Evolutionary conservation across 2,888 invertebrate genomes (phyloP).

Genomic region (Stenotaenia linearis): DNA sequence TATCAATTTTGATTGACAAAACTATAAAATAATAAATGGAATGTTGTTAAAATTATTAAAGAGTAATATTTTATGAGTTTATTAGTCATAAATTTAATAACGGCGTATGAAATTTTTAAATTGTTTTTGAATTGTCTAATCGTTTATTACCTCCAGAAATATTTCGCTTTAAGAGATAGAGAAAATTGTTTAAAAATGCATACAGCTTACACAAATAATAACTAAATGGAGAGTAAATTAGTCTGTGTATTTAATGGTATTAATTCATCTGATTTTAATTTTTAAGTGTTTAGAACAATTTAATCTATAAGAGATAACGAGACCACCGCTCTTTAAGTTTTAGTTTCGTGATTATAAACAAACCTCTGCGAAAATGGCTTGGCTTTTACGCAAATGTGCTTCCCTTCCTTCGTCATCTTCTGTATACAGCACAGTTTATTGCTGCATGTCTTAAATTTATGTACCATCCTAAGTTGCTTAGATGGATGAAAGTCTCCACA

Average conservation of each 20-base stretch:
- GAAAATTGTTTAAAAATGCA: no score
- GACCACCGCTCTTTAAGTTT: neutral
- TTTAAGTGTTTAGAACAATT: no score
- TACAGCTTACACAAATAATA: no score
- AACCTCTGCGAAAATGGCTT: neutral
- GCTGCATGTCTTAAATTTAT: slow-evolving; percentile 26
- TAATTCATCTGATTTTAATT: no score
- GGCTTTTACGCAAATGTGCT: slow-evolving; percentile 11
- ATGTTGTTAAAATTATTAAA: neutral
- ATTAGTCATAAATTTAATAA: neutral
- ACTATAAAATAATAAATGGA: neutral
- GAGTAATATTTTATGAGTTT: neutral
- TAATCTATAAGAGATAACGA: no score
- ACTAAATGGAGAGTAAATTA: no score
- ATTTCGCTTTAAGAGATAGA: no score
- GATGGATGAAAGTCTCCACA: slow-evolving; percentile 6
- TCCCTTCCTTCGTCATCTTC: slow-evolving; percentile 13
- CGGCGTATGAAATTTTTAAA: neutral
- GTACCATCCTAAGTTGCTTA: slow-evolving; percentile 26
- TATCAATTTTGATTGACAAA: neutral
- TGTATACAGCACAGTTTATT: slow-evolving; percentile 6
- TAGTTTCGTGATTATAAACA: slow-evolving; percentile 1
- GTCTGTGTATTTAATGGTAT: no score
- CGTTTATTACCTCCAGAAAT: no score
- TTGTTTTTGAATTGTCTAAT: neutral